Percentiles rank a stretch among this genome's conserved stretches.
Evolutionary conservation across 1,140 invertebrate species (phyloP).

Genomic region (Drosophila aff.): DNA sequence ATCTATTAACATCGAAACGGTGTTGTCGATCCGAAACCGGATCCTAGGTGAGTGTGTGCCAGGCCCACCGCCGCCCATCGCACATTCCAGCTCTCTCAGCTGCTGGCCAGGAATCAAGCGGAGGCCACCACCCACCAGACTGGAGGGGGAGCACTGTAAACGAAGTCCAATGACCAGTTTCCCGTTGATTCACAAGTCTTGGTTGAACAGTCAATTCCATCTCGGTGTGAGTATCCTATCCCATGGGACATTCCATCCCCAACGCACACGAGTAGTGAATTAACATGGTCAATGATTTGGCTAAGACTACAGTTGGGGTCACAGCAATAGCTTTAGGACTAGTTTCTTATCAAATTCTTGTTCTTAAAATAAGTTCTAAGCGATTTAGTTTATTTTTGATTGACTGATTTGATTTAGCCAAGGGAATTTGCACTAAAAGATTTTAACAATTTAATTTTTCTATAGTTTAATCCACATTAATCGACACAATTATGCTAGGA

Average conservation of each 20-base stretch:
- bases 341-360: neutral
- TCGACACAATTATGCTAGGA: too few species aligned
- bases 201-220: conserved; percentile 1
- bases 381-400: neutral
- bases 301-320: neutral
- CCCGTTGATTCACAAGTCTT: conserved; percentile 1
- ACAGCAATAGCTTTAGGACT: neutral
- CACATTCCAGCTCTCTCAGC: conserved; percentile 24
- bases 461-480: too few species aligned
- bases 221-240: conserved; percentile 43
- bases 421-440: too few species aligned
- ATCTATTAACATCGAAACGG: conserved; percentile 30
- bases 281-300: conserved; percentile 1
- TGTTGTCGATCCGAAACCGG: conserved; percentile 27
- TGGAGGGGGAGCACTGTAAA: conserved; percentile 14
- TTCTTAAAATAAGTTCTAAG: neutral
- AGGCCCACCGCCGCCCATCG: neutral
- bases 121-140: conserved; percentile 13
- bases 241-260: conserved; percentile 3
- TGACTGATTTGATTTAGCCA: neutral
- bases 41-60: conserved; percentile 30
- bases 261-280: neutral
- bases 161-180: conserved; percentile 14
- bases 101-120: conserved; percentile 44
- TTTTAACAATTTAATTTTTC: too few species aligned